A percentile compares a stretch with the other conserved stretches of the same genome.
These are phyloP conservation scores for Nymphalis io DNA, from an alignment of 1,140 invertebrate species.

Conservation along the genomic window DNA sequence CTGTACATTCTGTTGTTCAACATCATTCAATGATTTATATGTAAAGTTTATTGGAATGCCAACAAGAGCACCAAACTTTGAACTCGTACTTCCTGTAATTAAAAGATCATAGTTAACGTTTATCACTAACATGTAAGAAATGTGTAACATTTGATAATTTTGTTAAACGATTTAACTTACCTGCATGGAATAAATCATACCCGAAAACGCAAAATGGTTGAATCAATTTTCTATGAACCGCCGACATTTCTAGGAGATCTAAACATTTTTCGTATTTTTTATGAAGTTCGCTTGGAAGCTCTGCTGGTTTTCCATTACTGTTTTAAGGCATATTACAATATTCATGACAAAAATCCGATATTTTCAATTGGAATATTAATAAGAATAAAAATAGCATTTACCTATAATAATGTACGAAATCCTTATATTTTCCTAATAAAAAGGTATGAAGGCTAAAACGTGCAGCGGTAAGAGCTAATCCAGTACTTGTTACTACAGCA, in stretches of 20 bases:
- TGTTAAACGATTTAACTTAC: constrained; percentile 42
- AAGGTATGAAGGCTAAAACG: constrained; percentile 67
- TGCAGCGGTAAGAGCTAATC: constrained; percentile 52
- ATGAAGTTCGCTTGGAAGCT: constrained; percentile 51
- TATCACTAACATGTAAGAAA: not conserved
- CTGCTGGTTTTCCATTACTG: constrained; percentile 61
- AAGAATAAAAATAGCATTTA: constrained; percentile 33
- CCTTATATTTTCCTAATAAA: constrained; percentile 65
- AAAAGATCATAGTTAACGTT: constrained; percentile 1
- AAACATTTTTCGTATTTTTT: constrained; percentile 61
- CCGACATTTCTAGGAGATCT: constrained; percentile 55
- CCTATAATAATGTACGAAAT: constrained; percentile 69
- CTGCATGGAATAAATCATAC: constrained; percentile 76
- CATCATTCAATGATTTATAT: constrained; percentile 60
- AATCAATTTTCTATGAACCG: constrained; percentile 60
- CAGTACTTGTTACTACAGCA: constrained; percentile 55
- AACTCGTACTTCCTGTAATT: constrained; percentile 62
- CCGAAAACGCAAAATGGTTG: constrained; percentile 71
- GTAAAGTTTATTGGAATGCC: constrained; percentile 70
- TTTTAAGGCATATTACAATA: constrained; percentile 27
- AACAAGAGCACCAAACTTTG: constrained; percentile 64
- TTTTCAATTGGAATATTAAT: constrained; percentile 5
- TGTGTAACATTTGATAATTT: no score
- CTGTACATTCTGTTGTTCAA: constrained; percentile 64
- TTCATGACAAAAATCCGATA: not conserved